phyloP scores from a whole-genome alignment of 2,113 vertebrate genomes.

The Taurulus bubalis region DNA sequence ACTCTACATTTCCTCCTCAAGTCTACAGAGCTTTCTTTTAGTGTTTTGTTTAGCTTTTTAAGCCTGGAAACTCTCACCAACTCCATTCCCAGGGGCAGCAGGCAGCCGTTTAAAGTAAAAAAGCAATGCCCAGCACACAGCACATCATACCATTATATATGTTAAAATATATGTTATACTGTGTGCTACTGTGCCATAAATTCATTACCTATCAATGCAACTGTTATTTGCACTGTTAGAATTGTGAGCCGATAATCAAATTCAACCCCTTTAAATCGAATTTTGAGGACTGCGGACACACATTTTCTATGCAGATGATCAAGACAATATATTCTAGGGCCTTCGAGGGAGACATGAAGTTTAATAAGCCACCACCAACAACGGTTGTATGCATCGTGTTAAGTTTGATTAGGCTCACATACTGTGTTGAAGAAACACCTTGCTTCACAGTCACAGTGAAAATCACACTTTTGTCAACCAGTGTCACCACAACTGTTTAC shows the following conservation, averaged over 20 bases:
- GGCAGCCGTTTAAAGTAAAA: background rate
- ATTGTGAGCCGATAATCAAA: background rate
- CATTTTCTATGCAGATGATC: background rate
- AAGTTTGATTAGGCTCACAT: slow-evolving; percentile 2
- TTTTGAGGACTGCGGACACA: background rate
- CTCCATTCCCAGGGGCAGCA: background rate
- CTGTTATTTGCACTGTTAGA: background rate
- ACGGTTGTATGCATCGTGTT: background rate
- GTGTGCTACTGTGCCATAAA: background rate
- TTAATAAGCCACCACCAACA: background rate
- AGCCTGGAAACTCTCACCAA: background rate
- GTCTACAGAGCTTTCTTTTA: background rate
- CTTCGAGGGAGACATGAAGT: background rate
- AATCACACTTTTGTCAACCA: slow-evolving; percentile 36
- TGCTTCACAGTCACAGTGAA: slow-evolving; percentile 40
- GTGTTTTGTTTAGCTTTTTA: background rate
- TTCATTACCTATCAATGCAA: background rate
- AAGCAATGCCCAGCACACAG: background rate
- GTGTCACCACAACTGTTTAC: slow-evolving; percentile 56
- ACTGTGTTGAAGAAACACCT: slow-evolving; percentile 27
- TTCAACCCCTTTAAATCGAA: background rate
- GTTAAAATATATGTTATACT: background rate
- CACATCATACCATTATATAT: background rate
- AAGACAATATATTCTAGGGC: background rate
- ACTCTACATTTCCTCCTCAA: background rate